These are phyloP conservation scores for Chaenocephalus aceratus DNA, from an alignment of 2,113 vertebrate species.

Conservation along the genomic window DNA sequence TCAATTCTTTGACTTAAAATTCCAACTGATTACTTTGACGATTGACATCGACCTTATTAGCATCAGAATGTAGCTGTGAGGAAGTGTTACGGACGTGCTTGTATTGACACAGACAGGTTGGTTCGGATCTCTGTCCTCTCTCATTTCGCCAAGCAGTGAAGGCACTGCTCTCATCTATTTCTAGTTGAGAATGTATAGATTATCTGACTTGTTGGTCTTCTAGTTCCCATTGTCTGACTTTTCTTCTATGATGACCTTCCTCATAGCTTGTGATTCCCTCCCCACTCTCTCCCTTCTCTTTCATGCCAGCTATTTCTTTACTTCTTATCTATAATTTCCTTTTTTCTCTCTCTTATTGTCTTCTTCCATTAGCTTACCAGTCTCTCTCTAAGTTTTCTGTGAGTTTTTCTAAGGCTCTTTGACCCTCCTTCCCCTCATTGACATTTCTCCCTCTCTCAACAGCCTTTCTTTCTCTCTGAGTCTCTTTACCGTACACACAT, in stretches of 20 bases:
- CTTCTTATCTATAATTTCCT: conserved; percentile 66
- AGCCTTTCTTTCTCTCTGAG: conserved; percentile 20
- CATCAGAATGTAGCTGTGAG: no score
- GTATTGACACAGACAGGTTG: no score
- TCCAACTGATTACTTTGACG: no score
- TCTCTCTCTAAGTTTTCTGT: conserved; percentile 38
- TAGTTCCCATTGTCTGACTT: conserved; percentile 8
- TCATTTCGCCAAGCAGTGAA: no score
- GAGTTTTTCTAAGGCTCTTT: conserved; percentile 54
- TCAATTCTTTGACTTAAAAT: no score
- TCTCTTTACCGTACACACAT: conserved; percentile 37
- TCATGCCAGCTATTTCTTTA: conserved; percentile 46
- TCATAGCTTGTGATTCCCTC: conserved; percentile 39
- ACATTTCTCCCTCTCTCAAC: conserved; percentile 39
- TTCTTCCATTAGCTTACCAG: conserved; percentile 57
- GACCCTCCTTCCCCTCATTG: conserved; percentile 41
- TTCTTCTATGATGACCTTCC: conserved; percentile 35
- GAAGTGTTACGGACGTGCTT: no score
- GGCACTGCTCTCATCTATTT: no score
- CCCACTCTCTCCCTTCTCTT: conserved; percentile 27
- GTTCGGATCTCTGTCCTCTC: no score
- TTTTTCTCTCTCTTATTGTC: conserved; percentile 62
- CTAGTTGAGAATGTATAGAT: no score
- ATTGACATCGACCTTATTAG: no score
- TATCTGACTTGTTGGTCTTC: conserved; percentile 3